Evolutionary conservation across 2,888 invertebrate species (phyloP), one percentile per base, ranked within the genome.

Genomic region (Brenthis daphne): DNA sequence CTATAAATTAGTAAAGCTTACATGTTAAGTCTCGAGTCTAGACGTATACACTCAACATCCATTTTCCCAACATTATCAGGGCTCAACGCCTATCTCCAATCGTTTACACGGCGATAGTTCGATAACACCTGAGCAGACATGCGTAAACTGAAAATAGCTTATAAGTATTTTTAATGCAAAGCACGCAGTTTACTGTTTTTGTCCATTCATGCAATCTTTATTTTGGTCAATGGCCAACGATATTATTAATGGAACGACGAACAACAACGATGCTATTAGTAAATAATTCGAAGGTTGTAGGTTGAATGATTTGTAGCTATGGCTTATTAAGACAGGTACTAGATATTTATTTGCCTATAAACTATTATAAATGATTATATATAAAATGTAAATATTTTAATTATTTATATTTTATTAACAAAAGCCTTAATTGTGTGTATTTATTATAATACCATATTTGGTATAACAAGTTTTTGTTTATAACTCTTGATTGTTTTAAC

Each of bases 71-170:
- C 64, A 50, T 61, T 70, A 64, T 71, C 67, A 37, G 67, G 54
- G 24, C 58, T 67, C 58, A 70, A 70, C 70, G 71, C 72, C 72
- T 72, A 71, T 73, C 67, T 70, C 65, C 68, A 67, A 71, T 71
- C 65, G 71, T 68, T 74, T 71, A 65, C 69, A 70, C 47, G 63
- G 54, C 33, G 63, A 67, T 57, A 65, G 64, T 61, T 51, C 48
- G 61, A 72, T 64, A 61, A 65, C 53, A 50, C 60, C 29, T 29
- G n/a, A n/a, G 11, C 11, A 60, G 48, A 50, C 55, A 57, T 65
- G 65, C 64, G 64, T 64, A 51, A 61, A 67, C 57, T 70, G 2
- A 43, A 43, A 43, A 43, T 47, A 37, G 60, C 60, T 60, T 29
- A n/a, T 13, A 51, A 56, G 12, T 13, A 6, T 50, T 60, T 37